These are phyloP conservation scores for Acanthosepion esculentum DNA, from an alignment of 2,888 invertebrate genomes.

Conservation along the genomic window DNA sequence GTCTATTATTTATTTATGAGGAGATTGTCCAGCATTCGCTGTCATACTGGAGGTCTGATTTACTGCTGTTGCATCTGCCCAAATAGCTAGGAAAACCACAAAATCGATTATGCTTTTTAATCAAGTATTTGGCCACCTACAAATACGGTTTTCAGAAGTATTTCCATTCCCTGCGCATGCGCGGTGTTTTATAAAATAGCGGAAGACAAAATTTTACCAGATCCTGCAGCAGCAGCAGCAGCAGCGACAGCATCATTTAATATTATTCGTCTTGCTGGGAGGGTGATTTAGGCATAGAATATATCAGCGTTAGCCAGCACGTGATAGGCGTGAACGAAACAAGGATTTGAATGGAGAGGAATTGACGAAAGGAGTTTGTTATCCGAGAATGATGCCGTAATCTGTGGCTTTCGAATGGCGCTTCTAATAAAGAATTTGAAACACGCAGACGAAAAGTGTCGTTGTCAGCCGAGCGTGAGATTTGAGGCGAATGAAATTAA, in stretches of 20 bases:
- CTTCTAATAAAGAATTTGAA: neutral
- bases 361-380: neutral
- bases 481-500: neutral
- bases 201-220: neutral
- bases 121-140: too few species aligned
- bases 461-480: neutral
- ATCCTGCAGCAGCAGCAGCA: too few species aligned
- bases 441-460: neutral
- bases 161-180: neutral
- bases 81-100: too few species aligned
- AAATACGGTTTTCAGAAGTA: too few species aligned
- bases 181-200: neutral
- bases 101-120: too few species aligned
- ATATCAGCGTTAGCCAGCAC: neutral
- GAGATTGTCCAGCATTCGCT: too few species aligned
- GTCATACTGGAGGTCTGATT: too few species aligned
- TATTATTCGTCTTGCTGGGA: neutral
- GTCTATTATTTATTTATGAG: too few species aligned
- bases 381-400: neutral
- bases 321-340: neutral
- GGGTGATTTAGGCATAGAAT: neutral
- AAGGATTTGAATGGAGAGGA: neutral
- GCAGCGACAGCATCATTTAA: too few species aligned
- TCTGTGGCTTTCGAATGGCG: neutral
- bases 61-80: too few species aligned